phyloP scores from a whole-genome alignment of 2,113 vertebrate genomes.

The Motacilla tschutschensis region DNA sequence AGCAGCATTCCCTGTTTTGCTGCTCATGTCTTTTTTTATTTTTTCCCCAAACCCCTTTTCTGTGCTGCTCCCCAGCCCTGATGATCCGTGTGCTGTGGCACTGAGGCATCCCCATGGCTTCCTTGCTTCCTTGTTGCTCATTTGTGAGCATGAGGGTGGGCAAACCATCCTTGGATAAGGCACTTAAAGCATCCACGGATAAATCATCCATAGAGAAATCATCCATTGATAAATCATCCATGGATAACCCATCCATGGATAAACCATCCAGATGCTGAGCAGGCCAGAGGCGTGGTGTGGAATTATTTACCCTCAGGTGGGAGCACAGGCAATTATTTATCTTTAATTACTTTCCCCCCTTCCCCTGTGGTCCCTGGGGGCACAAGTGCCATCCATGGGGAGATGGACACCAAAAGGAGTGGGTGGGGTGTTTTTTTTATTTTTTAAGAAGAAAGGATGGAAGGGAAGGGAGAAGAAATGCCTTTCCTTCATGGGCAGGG shows the following conservation, averaged over 20 bases:
- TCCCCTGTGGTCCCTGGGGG: neutral
- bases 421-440: neutral
- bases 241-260: neutral
- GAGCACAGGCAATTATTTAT: neutral
- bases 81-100: rapidly evolving
- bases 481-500: neutral
- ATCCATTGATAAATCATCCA: rapidly evolving
- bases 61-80: neutral
- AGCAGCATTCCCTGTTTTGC: neutral
- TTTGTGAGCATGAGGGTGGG: neutral
- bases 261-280: rapidly evolving
- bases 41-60: neutral
- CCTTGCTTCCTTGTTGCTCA: rapidly evolving
- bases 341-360: neutral
- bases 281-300: neutral
- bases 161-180: neutral
- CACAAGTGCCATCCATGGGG: rapidly evolving
- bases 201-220: rapidly evolving
- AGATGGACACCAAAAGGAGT: rapidly evolving
- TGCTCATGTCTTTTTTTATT: neutral
- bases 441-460: neutral
- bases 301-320: neutral
- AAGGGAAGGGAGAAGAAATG: neutral
- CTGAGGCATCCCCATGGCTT: neutral
- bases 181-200: neutral